Conservation (phyloP, 2,888 invertebrate genomes). For the Latrodectus hesperus region DNA sequence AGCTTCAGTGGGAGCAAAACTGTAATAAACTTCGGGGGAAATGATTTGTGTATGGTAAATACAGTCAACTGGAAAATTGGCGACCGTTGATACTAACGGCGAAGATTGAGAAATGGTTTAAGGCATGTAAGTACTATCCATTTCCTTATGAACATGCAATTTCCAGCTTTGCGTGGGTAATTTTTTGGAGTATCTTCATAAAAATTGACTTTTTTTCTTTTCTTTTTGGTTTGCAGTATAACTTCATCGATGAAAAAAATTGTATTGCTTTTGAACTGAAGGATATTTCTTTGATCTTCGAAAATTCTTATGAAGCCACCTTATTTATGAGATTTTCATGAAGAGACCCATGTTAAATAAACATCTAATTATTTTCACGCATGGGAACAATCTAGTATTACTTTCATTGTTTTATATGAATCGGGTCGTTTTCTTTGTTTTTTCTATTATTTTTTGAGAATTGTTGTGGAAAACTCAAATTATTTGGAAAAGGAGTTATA, state of each 20-base stretch:
- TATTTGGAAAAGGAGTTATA: too few relatives aligned
- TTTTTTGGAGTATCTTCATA: not conserved
- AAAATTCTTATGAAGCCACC: too few relatives aligned
- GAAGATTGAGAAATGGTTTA: not conserved
- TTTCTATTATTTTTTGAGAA: too few relatives aligned
- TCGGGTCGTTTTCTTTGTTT: too few relatives aligned
- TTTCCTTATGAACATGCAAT: not conserved
- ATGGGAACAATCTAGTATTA: too few relatives aligned
- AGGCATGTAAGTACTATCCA: not conserved
- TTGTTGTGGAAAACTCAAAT: too few relatives aligned
- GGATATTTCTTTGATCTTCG: too few relatives aligned
- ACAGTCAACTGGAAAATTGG: constrained; percentile 49
- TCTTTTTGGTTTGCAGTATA: not conserved
- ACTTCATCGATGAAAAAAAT: not conserved
- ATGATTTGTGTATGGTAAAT: constrained; percentile 30
- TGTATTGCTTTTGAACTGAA: not conserved
- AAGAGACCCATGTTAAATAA: too few relatives aligned
- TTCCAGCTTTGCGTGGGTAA: not conserved
- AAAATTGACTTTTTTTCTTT: not conserved
- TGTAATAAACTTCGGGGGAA: constrained; percentile 6
- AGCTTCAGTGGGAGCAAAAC: constrained; percentile 1
- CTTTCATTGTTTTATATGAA: too few relatives aligned
- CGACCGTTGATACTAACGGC: not conserved
- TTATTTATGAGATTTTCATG: too few relatives aligned
- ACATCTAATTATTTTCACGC: too few relatives aligned